These are phyloP conservation scores for Pelochelys cantorii DNA, from an alignment of 2,797 vertebrate genomes.

Conservation along the genomic window DNA sequence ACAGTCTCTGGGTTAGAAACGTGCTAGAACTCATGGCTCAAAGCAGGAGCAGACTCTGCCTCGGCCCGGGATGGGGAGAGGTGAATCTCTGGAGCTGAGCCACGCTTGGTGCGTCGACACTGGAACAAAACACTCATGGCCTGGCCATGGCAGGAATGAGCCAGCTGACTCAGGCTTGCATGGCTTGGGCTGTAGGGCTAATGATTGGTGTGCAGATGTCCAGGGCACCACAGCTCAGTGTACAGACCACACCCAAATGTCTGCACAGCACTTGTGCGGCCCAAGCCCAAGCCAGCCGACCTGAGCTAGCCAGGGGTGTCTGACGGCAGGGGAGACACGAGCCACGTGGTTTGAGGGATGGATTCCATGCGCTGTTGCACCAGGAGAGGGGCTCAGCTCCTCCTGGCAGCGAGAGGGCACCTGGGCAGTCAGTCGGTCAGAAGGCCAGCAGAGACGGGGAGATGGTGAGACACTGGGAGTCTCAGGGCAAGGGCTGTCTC, in stretches of 20 bases:
- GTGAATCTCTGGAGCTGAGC: background rate
- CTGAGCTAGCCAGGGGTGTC: background rate
- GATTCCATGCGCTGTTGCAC: background rate
- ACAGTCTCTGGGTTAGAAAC: background rate
- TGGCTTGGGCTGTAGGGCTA: background rate
- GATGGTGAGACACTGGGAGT: background rate
- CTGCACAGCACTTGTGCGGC: background rate
- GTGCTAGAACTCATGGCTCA: background rate
- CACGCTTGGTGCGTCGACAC: fast-evolving
- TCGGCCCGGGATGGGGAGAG: background rate
- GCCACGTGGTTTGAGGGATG: background rate
- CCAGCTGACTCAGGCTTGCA: background rate
- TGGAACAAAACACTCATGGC: background rate
- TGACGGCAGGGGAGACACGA: background rate
- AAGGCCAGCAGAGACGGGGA: background rate
- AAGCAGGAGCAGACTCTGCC: background rate
- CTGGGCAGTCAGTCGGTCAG: background rate
- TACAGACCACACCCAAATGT: background rate
- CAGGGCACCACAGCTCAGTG: background rate
- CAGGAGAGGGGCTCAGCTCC: background rate
- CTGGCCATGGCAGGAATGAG: background rate
- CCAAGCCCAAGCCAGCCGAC: background rate
- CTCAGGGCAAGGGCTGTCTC: too few relatives aligned
- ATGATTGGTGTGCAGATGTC: background rate
- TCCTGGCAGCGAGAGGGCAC: background rate